Evolutionary conservation across 1,140 invertebrate species (phyloP).

Genomic region (Drosophila ficusphila): DNA sequence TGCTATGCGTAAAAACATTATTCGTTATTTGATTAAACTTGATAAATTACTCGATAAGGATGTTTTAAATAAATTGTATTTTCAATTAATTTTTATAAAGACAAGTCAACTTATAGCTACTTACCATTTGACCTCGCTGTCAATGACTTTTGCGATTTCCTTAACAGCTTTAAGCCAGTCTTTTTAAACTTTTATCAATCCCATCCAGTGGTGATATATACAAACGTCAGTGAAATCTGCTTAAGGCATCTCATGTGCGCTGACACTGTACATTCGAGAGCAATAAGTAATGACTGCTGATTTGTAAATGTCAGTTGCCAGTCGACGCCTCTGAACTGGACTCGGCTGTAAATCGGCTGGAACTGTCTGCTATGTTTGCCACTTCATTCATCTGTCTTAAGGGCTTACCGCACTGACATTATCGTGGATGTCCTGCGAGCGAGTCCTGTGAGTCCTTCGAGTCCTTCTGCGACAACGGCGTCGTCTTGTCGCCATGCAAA

Average conservation of each 20-base stretch:
- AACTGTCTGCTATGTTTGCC: slow-evolving; percentile 71
- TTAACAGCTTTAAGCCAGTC: background rate
- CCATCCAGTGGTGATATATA: slow-evolving; percentile 2
- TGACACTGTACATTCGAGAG: slow-evolving; percentile 1
- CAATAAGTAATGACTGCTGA: slow-evolving; percentile 70
- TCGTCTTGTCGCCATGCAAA: slow-evolving; percentile 69
- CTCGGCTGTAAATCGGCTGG: slow-evolving; percentile 42
- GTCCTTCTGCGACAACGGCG: slow-evolving; percentile 9
- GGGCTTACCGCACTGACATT: slow-evolving; percentile 54
- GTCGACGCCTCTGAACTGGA: slow-evolving; percentile 55
- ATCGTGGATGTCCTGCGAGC: slow-evolving; percentile 25
- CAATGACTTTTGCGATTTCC: no score
- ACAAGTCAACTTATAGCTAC: no score
- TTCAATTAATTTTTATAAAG: no score
- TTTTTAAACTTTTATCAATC: background rate
- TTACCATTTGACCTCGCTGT: no score
- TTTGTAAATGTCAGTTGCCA: slow-evolving; percentile 70
- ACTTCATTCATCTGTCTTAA: slow-evolving; percentile 81
- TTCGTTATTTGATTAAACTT: no score
- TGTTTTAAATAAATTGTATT: background rate
- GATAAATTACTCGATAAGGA: no score
- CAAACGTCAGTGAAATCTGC: slow-evolving; percentile 32
- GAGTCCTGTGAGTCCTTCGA: slow-evolving; percentile 8
- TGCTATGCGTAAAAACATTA: no score
- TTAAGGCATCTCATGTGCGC: slow-evolving; percentile 7